A percentile compares a stretch with the other conserved stretches of the same genome.
These are phyloP conservation scores for Typhlichthys subterraneus DNA, from an alignment of 2,797 vertebrate genomes.

Conservation along the genomic window DNA sequence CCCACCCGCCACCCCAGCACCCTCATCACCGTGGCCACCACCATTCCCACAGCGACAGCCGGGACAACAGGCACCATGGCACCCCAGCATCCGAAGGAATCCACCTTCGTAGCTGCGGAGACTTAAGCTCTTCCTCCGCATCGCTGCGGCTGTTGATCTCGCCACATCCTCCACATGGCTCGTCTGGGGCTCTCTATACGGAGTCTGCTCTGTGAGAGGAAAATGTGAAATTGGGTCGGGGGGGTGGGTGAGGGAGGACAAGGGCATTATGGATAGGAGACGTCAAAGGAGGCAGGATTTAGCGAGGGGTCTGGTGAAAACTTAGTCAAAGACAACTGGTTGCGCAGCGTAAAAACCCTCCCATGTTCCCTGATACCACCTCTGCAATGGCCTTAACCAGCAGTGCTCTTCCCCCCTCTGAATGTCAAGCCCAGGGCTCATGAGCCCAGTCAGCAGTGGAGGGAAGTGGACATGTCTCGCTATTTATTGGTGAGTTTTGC, in stretches of 20 bases:
- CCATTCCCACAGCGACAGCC: conserved; percentile 80
- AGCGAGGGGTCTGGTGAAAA: not conserved
- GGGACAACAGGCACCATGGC: conserved; percentile 70
- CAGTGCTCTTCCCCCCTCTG: conserved; percentile 61
- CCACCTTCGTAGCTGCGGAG: conserved; percentile 93
- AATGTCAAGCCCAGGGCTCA: conserved; percentile 40
- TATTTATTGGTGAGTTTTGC: conserved; percentile 21
- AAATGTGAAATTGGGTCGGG: conserved; percentile 9
- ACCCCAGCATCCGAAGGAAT: conserved; percentile 77
- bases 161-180: conserved; percentile 77
- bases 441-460: conserved; percentile 18
- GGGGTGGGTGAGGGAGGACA: conserved; percentile 8
- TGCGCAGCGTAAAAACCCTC: conserved; percentile 22
- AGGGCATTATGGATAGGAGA: conserved; percentile 1
- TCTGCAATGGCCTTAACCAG: conserved; percentile 60
- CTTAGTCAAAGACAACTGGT: conserved; percentile 10
- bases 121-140: conserved; percentile 87
- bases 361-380: conserved; percentile 41
- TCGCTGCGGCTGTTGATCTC: conserved; percentile 85
- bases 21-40: conserved; percentile 69
- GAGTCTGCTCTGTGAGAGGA: conserved; percentile 84
- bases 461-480: conserved; percentile 26
- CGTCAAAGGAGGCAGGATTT: conserved; percentile 5
- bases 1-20: conserved; percentile 61
- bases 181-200: conserved; percentile 82